Evolutionary conservation across 2,888 invertebrate species (phyloP), one percentile per base, ranked within the genome.

Genomic region (Agrochola lychnidis): DNA sequence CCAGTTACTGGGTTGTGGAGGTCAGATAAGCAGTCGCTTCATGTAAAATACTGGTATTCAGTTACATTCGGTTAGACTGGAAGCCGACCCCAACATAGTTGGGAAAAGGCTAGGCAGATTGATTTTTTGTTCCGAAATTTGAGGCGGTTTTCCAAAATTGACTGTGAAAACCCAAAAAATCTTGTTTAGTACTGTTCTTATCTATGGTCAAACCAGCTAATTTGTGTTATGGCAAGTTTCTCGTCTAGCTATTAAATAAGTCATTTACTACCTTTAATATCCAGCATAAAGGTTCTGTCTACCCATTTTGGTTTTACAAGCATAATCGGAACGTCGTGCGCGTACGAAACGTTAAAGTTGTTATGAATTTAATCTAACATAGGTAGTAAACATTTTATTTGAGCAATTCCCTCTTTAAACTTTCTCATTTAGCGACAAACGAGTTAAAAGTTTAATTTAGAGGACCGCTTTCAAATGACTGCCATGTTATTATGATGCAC

Each of bases 351-450:
- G 53, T 36, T 40, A 61, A 75, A 80, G 59, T 67, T 19, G 59
- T 76, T 78, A 71, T 63, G 61, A 71, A 73, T 81, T 81, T 72
- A 81, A 84, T 78, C 78, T 70, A 75, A 70, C 76, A 40, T 36
- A 51, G 36, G 71, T 64, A 69, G 40, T 85, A 74, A 78, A 79
- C 67, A 79, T 76, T 83, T 78, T 72, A 79, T 74, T 51, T 16
- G 53, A 78, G 78, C 79, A 74, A 78, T 85, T 73, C 71, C 59
- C 80, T 85, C 61, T 82, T 71, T 62, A 79, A 83, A 83, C 79
- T 83, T 81, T 80, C 67, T 61, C 81, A 72, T 79, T 83, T 70
- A 51, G 45, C 66, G 66, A 62, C 73, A 72, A 79, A 73, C 53
- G 59, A 81, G 83, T 77, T 62, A 71, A 83, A 83, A 78, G 59